A percentile compares a stretch with the other conserved stretches of the same genome.
Conservation (phyloP, 1,140 invertebrate species). For the Calephelis nemesis region DNA sequence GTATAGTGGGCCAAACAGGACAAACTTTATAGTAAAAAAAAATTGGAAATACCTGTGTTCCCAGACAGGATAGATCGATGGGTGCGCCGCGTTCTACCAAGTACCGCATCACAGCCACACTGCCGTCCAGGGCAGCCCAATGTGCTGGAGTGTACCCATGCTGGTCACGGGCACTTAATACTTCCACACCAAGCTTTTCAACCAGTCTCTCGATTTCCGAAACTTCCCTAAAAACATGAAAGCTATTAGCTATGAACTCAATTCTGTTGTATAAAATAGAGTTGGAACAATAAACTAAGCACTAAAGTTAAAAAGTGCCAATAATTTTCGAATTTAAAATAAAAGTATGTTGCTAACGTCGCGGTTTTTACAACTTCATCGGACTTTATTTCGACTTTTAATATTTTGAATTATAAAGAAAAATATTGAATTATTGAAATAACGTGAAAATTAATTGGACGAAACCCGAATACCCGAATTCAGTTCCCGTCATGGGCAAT, state of each 20-base stretch:
- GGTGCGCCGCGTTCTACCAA: constrained; percentile 90
- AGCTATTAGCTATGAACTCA: neutral
- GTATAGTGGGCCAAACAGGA: too few relatives aligned
- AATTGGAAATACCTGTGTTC: constrained; percentile 79
- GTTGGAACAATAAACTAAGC: too few relatives aligned
- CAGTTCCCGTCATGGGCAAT: too few relatives aligned
- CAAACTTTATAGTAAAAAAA: neutral
- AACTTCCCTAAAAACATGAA: constrained; percentile 79
- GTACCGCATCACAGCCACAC: constrained; percentile 90
- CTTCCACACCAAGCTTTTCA: constrained; percentile 86
- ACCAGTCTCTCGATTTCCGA: constrained; percentile 87
- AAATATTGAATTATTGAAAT: too few relatives aligned
- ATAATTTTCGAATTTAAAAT: too few relatives aligned
- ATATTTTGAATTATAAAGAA: too few relatives aligned
- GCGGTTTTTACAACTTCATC: too few relatives aligned
- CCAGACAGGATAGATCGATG: constrained; percentile 91
- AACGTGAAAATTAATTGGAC: too few relatives aligned
- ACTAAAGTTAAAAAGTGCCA: too few relatives aligned
- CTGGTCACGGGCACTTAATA: constrained; percentile 88
- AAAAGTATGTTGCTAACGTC: too few relatives aligned
- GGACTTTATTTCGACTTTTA: too few relatives aligned
- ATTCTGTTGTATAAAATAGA: neutral
- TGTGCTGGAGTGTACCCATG: constrained; percentile 95
- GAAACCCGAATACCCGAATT: too few relatives aligned
- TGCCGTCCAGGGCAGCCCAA: constrained; percentile 94